These are phyloP conservation scores for Andrena hattorfiana DNA, from an alignment of 2,888 invertebrate species.

Conservation along the genomic window DNA sequence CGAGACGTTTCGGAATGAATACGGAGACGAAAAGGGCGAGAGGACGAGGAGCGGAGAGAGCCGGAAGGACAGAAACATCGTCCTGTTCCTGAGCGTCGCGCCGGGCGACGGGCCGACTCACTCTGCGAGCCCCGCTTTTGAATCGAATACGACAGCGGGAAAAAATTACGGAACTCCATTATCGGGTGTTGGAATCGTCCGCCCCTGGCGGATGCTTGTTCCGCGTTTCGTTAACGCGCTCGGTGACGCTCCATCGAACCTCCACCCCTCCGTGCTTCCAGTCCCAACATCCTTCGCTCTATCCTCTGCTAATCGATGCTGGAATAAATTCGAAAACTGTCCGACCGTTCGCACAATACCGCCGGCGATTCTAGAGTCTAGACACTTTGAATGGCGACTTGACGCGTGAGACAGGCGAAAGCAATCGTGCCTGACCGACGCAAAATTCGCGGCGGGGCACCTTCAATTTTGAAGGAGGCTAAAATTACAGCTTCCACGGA, in stretches of 20 bases:
- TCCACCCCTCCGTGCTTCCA: background rate
- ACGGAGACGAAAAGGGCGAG: slow-evolving; percentile 8
- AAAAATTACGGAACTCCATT: slow-evolving; percentile 67
- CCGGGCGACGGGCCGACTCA: background rate
- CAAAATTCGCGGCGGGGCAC: background rate
- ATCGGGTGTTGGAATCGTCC: slow-evolving; percentile 53
- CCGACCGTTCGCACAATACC: background rate
- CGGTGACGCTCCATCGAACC: slow-evolving; percentile 27
- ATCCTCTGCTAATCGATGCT: slow-evolving; percentile 28
- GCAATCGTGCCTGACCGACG: background rate
- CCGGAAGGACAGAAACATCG: slow-evolving; percentile 45
- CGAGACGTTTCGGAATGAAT: slow-evolving; percentile 43
- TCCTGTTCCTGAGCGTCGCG: slow-evolving; percentile 42
- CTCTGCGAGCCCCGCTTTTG: slow-evolving; percentile 27
- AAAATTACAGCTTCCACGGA: background rate
- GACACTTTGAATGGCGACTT: background rate
- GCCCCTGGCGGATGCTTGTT: slow-evolving; percentile 25
- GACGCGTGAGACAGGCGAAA: background rate
- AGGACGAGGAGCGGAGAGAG: background rate
- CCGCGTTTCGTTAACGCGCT: slow-evolving; percentile 35
- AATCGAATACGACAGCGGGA: slow-evolving; percentile 54
- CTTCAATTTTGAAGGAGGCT: background rate
- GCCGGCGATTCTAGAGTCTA: no score
- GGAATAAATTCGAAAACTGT: slow-evolving; percentile 28
- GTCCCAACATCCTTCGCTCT: background rate